phyloP scores from a whole-genome alignment of 2,113 vertebrate species.

The Phainopepla nitens region DNA sequence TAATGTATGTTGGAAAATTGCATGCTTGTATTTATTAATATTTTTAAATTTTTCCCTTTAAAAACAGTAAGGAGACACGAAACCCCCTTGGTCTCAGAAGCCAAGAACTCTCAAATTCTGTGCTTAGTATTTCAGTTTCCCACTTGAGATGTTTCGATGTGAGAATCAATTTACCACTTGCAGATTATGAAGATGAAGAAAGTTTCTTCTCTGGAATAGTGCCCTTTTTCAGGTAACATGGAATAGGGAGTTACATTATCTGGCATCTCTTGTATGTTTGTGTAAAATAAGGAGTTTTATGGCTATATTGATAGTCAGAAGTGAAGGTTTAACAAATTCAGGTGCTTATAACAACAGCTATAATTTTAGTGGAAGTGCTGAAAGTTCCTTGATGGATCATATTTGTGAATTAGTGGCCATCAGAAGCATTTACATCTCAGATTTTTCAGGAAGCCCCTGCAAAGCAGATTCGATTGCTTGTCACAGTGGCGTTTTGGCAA shows the following conservation, averaged over 20 bases:
- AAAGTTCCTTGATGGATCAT: not conserved
- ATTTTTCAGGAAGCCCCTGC: not conserved
- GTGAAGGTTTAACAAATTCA: not conserved
- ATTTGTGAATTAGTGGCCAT: not conserved
- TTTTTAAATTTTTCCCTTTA: not conserved
- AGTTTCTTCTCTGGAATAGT: not conserved
- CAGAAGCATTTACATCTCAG: not conserved
- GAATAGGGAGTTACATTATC: not conserved
- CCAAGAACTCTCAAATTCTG: not conserved
- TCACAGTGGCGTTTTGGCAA: accelerated
- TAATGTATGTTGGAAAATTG: not conserved
- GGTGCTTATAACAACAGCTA: not conserved
- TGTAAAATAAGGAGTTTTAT: not conserved
- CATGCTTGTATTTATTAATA: not conserved
- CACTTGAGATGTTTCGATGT: not conserved
- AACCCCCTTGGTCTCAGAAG: not conserved
- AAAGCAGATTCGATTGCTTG: not conserved
- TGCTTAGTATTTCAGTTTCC: not conserved
- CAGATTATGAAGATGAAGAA: not conserved
- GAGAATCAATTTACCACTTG: not conserved
- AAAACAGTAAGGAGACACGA: not conserved
- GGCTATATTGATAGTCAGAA: not conserved
- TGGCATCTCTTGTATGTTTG: not conserved
- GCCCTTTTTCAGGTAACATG: not conserved
- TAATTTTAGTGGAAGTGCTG: not conserved